Percentiles rank a stretch among this genome's conserved stretches.
These are phyloP conservation scores for Petrocephalus microphthalmus DNA, from an alignment of 2,113 vertebrate species.

Conservation along the genomic window DNA sequence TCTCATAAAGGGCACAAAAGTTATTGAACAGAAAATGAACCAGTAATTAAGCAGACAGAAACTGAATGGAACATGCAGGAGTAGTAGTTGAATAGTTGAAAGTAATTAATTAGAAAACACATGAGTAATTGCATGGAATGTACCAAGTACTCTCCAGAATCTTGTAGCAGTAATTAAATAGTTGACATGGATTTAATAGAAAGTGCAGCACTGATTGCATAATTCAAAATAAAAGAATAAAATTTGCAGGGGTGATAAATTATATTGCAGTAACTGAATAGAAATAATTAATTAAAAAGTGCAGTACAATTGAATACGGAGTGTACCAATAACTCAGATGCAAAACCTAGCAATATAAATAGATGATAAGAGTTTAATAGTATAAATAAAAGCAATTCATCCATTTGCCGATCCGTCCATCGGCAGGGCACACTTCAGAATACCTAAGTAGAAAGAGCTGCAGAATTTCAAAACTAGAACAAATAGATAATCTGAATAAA, in stretches of 20 bases:
- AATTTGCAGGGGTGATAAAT: background rate
- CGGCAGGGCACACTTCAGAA: background rate
- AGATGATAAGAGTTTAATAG: background rate
- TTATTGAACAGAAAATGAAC: background rate
- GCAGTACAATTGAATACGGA: background rate
- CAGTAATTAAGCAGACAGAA: background rate
- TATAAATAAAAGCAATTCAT: background rate
- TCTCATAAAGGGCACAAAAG: background rate
- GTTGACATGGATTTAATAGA: background rate
- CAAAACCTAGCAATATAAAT: background rate
- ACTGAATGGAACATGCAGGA: background rate
- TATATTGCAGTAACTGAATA: background rate
- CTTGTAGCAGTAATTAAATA: background rate
- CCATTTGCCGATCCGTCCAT: background rate
- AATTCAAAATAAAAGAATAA: background rate
- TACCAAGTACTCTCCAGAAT: constrained; percentile 3
- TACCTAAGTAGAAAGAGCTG: background rate
- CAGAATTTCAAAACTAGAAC: background rate
- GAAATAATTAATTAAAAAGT: background rate
- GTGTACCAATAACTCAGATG: background rate
- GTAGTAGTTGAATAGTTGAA: background rate
- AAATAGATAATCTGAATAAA: background rate
- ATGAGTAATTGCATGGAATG: background rate
- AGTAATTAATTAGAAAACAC: background rate
- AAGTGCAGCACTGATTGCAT: background rate